Evolutionary conservation across 2,888 invertebrate species (phyloP).

Genomic region (Isotomurus palustris): DNA sequence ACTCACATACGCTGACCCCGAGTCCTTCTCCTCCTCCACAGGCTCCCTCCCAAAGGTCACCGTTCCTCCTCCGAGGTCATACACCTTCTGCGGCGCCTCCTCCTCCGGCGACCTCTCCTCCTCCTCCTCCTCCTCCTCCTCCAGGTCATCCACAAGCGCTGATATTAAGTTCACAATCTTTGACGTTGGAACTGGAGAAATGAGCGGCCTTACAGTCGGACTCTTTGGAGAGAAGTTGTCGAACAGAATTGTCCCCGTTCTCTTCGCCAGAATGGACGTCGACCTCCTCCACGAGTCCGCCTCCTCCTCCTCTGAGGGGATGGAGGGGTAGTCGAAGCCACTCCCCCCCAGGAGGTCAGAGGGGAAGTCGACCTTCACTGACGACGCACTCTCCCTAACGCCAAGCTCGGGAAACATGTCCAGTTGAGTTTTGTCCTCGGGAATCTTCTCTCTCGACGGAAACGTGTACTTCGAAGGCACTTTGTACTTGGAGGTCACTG

Average conservation of each 20-base stretch:
- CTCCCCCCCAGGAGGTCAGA: conserved; percentile 19
- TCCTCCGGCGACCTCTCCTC: conserved; percentile 16
- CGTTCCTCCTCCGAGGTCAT: too few species aligned
- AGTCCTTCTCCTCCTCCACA: conserved; percentile 11
- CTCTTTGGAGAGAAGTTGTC: conserved; percentile 22
- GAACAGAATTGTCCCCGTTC: conserved; percentile 23
- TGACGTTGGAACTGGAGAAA: conserved; percentile 8
- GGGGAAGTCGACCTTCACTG: conserved; percentile 27
- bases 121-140: conserved; percentile 35
- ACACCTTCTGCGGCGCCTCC: too few species aligned
- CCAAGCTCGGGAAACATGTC: conserved; percentile 33
- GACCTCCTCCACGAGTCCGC: not conserved
- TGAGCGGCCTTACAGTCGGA: conserved; percentile 12
- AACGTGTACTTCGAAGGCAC: not conserved
- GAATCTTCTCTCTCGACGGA: not conserved
- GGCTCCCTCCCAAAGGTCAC: too few species aligned
- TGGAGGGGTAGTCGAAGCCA: conserved; percentile 28
- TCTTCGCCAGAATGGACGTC: conserved; percentile 19
- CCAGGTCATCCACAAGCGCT: conserved; percentile 34
- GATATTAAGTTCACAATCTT: conserved; percentile 37
- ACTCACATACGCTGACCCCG: conserved; percentile 11
- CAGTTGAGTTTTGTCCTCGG: conserved; percentile 6
- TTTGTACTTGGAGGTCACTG: conserved; percentile 1
- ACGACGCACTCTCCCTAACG: conserved; percentile 9
- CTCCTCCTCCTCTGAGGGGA: conserved; percentile 28